A percentile compares a stretch with the other conserved stretches of the same genome.
Conservation (phyloP, 1,140 invertebrate genomes). For the Microvelia longipes region DNA sequence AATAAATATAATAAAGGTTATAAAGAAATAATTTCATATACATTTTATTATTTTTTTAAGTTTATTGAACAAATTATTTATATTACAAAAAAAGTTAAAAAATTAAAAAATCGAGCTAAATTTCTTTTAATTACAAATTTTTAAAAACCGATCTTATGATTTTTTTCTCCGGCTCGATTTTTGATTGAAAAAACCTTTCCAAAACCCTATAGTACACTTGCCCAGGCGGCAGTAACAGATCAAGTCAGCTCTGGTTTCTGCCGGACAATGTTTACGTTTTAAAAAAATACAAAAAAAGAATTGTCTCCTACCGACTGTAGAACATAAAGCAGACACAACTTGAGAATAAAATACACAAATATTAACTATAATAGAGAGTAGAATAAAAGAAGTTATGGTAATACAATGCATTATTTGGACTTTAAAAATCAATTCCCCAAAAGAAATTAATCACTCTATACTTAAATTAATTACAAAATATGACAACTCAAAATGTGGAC, state of each 20-base stretch:
- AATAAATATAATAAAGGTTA: too few species aligned
- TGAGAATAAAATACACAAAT: neutral
- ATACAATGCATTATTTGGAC: neutral
- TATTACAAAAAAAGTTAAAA: neutral
- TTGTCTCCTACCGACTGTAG: neutral
- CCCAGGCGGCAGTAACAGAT: constrained; percentile 36
- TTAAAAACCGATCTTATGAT: neutral
- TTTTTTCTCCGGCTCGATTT: constrained; percentile 49
- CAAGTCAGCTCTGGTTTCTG: neutral
- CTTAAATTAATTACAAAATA: too few species aligned
- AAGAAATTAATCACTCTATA: too few species aligned
- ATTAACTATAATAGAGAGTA: neutral
- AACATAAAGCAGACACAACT: neutral
- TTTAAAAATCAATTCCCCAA: too few species aligned
- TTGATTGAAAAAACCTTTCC: constrained; percentile 60
- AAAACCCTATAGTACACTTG: constrained; percentile 55
- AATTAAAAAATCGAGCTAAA: neutral
- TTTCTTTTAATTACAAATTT: neutral
- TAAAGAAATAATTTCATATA: too few species aligned
- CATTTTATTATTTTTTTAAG: too few species aligned
- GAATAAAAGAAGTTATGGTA: neutral
- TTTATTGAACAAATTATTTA: neutral
- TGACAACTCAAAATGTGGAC: too few species aligned
- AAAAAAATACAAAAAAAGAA: neutral
- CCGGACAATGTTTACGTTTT: neutral